A percentile compares a stretch with the other conserved stretches of the same genome.
Evolutionary conservation across 1,140 invertebrate species (phyloP).

Genomic region (Aphis craccivora): DNA sequence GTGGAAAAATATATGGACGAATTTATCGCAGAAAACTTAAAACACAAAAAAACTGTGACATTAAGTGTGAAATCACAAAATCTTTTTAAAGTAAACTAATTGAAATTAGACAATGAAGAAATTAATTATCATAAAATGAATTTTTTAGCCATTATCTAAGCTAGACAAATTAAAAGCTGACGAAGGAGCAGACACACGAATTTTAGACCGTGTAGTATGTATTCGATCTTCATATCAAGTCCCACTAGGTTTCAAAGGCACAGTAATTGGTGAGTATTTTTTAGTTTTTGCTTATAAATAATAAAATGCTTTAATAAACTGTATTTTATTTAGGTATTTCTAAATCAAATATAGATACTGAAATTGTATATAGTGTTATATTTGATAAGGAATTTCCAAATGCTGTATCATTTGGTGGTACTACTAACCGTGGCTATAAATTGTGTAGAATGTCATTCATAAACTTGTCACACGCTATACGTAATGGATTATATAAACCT

Average conservation of each 20-base stretch:
- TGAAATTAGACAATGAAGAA: background rate
- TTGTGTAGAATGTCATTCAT: constrained; percentile 69
- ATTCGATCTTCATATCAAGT: constrained; percentile 77
- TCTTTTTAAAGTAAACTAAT: constrained; percentile 53
- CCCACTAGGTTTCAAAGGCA: constrained; percentile 82
- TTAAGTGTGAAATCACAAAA: constrained; percentile 77
- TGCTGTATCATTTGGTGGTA: constrained; percentile 70
- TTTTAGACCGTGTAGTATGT: constrained; percentile 87
- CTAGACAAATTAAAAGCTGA: constrained; percentile 72
- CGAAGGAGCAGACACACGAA: constrained; percentile 69
- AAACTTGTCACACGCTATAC: constrained; percentile 69
- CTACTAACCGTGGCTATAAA: constrained; percentile 67
- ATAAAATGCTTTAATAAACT: background rate
- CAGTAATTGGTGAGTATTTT: constrained; percentile 72
- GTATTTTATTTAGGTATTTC: constrained; percentile 64
- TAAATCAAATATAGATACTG: constrained; percentile 65
- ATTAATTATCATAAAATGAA: background rate
- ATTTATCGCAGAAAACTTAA: constrained; percentile 50
- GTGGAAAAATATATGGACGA: constrained; percentile 51
- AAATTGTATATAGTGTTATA: constrained; percentile 75
- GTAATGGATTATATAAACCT: constrained; percentile 63
- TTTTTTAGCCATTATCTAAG: constrained; percentile 50
- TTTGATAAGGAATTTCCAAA: constrained; percentile 80
- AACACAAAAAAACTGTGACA: constrained; percentile 65
- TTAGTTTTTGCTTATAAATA: background rate